These are phyloP conservation scores for Drosophila serrata DNA, from an alignment of 1,140 invertebrate species.

Conservation along the genomic window DNA sequence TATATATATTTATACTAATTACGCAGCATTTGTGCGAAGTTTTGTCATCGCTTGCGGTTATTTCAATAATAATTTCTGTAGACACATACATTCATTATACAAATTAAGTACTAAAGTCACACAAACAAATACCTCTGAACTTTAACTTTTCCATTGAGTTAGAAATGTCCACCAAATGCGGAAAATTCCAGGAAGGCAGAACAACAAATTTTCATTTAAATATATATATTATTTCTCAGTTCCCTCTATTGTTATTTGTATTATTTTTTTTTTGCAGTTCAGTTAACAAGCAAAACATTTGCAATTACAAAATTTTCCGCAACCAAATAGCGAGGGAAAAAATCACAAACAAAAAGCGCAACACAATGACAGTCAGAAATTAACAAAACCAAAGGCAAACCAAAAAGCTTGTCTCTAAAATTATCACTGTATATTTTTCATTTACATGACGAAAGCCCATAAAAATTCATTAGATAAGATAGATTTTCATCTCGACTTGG, in stretches of 20 bases:
- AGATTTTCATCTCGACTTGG: constrained; percentile 35
- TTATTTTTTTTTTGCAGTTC: constrained; percentile 39
- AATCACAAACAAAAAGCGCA: constrained; percentile 16
- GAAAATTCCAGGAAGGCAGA: constrained; percentile 35
- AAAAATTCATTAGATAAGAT: constrained; percentile 46
- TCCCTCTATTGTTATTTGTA: constrained; percentile 15
- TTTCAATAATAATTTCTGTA: constrained; percentile 28
- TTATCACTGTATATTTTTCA: constrained; percentile 32
- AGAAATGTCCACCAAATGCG: constrained; percentile 3
- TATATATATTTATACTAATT: constrained; percentile 47
- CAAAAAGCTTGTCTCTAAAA: constrained; percentile 40
- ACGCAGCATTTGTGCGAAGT: constrained; percentile 22
- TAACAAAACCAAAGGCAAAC: constrained; percentile 31
- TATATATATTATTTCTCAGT: constrained; percentile 2
- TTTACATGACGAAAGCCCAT: constrained; percentile 36
- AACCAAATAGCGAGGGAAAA: constrained; percentile 8
- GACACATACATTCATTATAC: constrained; percentile 50
- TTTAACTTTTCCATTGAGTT: constrained; percentile 37
- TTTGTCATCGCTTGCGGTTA: constrained; percentile 59
- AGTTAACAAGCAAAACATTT: constrained; percentile 54
- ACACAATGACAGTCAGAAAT: constrained; percentile 24
- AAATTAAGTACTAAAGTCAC: constrained; percentile 64
- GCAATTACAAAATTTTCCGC: constrained; percentile 51
- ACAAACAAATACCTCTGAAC: constrained; percentile 43
- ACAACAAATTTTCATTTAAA: constrained; percentile 48